Evolutionary conservation across 2,797 vertebrate species (phyloP).

Genomic region (Danio jaintianensis): DNA sequence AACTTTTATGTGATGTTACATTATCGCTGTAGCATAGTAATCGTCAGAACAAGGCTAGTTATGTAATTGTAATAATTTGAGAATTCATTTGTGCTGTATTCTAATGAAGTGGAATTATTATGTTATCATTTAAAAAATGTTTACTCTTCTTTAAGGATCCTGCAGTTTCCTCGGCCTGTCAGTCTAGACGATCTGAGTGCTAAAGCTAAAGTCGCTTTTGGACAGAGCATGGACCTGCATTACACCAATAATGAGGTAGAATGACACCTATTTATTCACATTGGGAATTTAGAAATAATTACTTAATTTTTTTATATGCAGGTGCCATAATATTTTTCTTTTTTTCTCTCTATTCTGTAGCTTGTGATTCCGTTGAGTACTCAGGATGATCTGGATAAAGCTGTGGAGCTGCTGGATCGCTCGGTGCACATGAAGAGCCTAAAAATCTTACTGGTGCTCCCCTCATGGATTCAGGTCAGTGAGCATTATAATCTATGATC

Average conservation of each 20-base stretch:
- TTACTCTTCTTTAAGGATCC: constrained; percentile 79
- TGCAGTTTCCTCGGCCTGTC: constrained; percentile 93
- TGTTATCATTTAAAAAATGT: neutral
- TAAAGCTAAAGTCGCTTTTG: constrained; percentile 95
- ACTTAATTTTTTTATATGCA: neutral
- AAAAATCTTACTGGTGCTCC: constrained; percentile 93
- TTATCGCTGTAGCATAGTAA: neutral
- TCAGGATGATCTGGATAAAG: constrained; percentile 97
- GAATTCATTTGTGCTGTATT: neutral
- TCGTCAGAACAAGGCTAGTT: neutral
- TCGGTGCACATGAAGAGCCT: constrained; percentile 98
- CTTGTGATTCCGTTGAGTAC: constrained; percentile 95
- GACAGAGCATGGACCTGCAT: constrained; percentile 96
- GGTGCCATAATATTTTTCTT: neutral
- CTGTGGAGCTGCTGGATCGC: constrained; percentile 94
- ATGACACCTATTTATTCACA: neutral
- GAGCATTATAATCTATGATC: neutral
- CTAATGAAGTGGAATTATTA: neutral
- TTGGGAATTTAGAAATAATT: neutral
- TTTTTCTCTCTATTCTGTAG: constrained; percentile 68
- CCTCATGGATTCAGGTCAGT: constrained; percentile 86
- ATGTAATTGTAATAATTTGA: neutral
- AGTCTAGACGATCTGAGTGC: constrained; percentile 89
- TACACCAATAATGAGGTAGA: constrained; percentile 98
- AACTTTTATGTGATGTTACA: too few relatives aligned